These are phyloP conservation scores for Lepidocolaptes lacrymiger DNA, from an alignment of 2,797 vertebrate genomes.

Conservation along the genomic window DNA sequence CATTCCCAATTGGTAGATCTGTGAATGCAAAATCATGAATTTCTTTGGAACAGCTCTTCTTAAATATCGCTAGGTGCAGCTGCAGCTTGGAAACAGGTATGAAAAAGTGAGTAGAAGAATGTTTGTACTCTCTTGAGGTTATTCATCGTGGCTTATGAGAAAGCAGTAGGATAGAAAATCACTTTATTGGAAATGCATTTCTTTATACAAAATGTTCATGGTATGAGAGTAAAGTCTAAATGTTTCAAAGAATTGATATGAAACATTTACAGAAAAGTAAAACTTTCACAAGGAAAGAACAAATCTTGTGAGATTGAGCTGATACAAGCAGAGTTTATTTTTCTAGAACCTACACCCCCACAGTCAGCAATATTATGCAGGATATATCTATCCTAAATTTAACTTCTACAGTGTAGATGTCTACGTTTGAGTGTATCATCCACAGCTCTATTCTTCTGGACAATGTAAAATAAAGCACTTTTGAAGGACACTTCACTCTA, in stretches of 20 bases:
- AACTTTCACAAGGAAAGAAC: not conserved
- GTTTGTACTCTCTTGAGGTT: not conserved
- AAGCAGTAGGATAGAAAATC: not conserved
- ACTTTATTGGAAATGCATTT: not conserved
- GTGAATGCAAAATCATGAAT: not conserved
- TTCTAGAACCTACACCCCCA: accelerated
- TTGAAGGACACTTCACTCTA: not conserved
- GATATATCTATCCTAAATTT: not conserved
- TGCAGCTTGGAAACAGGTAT: not conserved
- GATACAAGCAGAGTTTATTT: not conserved
- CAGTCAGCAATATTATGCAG: not conserved
- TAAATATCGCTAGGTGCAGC: not conserved
- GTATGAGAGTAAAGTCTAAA: not conserved
- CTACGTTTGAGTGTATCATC: not conserved
- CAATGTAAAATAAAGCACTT: not conserved
- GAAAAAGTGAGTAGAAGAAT: not conserved
- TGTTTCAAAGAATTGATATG: not conserved
- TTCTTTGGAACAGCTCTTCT: not conserved
- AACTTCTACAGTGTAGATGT: not conserved
- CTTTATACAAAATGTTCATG: not conserved
- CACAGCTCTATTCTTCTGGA: not conserved
- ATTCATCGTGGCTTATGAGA: not conserved
- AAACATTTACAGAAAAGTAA: not conserved
- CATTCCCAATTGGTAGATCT: not conserved
- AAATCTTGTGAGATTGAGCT: not conserved